Conservation (phyloP, 2,888 invertebrate species). For the Oligia strigilis region DNA sequence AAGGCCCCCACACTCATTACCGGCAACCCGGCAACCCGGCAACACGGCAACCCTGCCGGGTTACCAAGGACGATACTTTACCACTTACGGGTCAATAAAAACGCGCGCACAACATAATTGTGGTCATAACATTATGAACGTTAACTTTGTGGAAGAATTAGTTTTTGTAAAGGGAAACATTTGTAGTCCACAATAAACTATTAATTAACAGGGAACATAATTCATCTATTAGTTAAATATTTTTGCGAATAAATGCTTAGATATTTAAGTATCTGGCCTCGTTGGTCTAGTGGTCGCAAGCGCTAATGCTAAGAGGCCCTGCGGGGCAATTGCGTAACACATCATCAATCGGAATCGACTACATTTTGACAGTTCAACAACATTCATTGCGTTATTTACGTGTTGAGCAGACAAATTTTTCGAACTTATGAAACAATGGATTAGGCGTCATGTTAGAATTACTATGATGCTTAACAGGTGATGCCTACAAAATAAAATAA, state of each 20-base stretch:
- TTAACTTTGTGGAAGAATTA: slow-evolving; percentile 55
- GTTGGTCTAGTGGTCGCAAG: not conserved
- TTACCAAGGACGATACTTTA: slow-evolving; percentile 67
- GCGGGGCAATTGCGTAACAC: too few relatives aligned
- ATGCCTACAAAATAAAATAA: not conserved
- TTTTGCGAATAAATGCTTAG: not conserved
- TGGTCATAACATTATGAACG: slow-evolving; percentile 62
- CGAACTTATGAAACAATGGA: too few relatives aligned
- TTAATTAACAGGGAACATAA: not conserved
- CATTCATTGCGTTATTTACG: too few relatives aligned
- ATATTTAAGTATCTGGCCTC: not conserved
- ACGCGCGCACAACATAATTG: slow-evolving; percentile 64
- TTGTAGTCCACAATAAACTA: slow-evolving; percentile 3
- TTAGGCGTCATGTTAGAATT: not conserved
- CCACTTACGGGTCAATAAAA: slow-evolving; percentile 73
- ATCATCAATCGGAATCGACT: too few relatives aligned
- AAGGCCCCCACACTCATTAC: slow-evolving; percentile 68
- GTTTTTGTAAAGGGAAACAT: slow-evolving; percentile 19
- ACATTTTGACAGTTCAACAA: too few relatives aligned
- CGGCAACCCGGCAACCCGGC: slow-evolving; percentile 36
- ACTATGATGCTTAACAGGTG: not conserved
- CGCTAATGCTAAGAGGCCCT: not conserved
- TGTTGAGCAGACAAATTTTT: too few relatives aligned
- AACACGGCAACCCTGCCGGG: slow-evolving; percentile 22
- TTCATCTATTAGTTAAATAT: not conserved